Base-by-base conservation (phyloP, 2,113 vertebrate genomes). In the Psephotus haematonotus region DNA sequence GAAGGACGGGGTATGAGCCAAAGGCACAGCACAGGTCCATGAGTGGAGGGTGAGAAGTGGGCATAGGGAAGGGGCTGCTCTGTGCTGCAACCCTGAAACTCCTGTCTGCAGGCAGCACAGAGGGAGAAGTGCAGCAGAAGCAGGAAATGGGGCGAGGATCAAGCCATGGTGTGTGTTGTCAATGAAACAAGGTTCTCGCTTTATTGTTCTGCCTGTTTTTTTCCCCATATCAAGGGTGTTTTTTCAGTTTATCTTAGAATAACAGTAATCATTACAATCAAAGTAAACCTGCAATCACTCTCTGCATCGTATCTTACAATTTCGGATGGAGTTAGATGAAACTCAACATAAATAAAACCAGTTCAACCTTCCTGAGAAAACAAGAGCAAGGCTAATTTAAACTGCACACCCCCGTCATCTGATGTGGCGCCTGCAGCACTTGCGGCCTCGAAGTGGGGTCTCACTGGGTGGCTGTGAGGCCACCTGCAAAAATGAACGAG, bases 391-490 rank as follows among this genome's bases (percentile, higher is more conserved):
- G 59, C 43, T 46, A 68, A 71, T 31, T 43, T 49, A 29, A 84
- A 20, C 23, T 1, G 2, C 18, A 8, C 24, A 49, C 7, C 0
- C 1, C 14, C 29, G 52, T 12, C 4, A 0, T 18, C n/a, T 0
- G 1, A n/a, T 13, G 28, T 0, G 0, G 59, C 0, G 5, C 25
- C 49, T 44, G 37, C 7, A 3, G 15, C 68, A 59, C n/a, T 25
- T 28, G 24, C 0, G 2, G 63, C 29, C 55, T 50, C 3, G 0
- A 22, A 68, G 50, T 1, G 0, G 6, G 29, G 31, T 60, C 33
- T 52, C 59, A 19, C 5, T 0, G 14, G 29, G 55, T 19, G 15
- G 49, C 23, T 0, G 5, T 46, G 24, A 71, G 49, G 41, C 47
- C 10, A 11, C 59, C 59, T 46, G 44, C 71, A 79, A 74, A 94